Conservation (phyloP, 2,888 invertebrate genomes). For the Erpobdella octoculata region DNA sequence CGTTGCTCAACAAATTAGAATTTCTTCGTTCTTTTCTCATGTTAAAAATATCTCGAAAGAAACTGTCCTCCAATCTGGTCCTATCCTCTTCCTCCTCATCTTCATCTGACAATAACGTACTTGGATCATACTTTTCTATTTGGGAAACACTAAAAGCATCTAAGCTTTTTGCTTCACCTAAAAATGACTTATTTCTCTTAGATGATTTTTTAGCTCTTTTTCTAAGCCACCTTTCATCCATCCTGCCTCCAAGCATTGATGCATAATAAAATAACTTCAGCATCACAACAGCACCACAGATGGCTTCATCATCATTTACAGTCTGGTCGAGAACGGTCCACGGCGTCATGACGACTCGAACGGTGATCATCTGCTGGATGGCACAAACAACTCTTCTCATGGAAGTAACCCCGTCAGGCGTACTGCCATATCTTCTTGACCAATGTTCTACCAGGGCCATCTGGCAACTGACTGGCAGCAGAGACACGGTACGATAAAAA, state of each 20-base stretch:
- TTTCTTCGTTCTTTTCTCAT: slow-evolving; percentile 48
- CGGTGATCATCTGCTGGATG: slow-evolving; percentile 77
- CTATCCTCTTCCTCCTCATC: slow-evolving; percentile 21
- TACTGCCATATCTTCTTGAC: slow-evolving; percentile 56
- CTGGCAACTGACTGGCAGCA: slow-evolving; percentile 67
- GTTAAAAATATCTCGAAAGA: slow-evolving; percentile 41
- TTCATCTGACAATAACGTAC: slow-evolving; percentile 4
- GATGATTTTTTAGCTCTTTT: background rate
- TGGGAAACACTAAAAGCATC: background rate
- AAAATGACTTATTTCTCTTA: slow-evolving; percentile 26
- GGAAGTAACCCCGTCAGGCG: background rate
- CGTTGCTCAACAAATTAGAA: slow-evolving; percentile 41
- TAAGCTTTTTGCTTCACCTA: slow-evolving; percentile 38
- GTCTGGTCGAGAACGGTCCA: slow-evolving; percentile 55
- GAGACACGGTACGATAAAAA: slow-evolving; percentile 63
- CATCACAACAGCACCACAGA: slow-evolving; percentile 76
- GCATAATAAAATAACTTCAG: slow-evolving; percentile 71
- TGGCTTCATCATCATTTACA: slow-evolving; percentile 75
- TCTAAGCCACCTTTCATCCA: slow-evolving; percentile 39
- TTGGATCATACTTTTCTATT: background rate
- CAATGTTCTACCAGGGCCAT: slow-evolving; percentile 72
- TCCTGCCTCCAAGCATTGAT: slow-evolving; percentile 69
- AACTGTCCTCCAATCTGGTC: slow-evolving; percentile 39
- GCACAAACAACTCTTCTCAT: slow-evolving; percentile 41
- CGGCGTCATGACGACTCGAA: slow-evolving; percentile 71